phyloP scores from a whole-genome alignment of 2,113 vertebrate genomes.

The Grus americana region DNA sequence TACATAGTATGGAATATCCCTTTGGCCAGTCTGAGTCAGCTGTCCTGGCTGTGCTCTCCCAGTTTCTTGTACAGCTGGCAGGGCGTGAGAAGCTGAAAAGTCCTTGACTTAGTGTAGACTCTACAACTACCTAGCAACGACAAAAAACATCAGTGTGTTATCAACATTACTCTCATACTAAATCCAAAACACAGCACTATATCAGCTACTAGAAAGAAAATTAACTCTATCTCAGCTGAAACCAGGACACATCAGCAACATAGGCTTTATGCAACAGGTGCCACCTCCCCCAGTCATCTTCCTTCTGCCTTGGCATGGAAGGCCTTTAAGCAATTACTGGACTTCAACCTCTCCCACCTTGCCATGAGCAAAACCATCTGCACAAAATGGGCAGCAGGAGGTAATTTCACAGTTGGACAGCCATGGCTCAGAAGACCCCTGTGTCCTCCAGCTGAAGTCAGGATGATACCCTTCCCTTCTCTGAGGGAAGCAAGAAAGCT shows the following conservation, averaged over 20 bases:
- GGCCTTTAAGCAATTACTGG: not conserved
- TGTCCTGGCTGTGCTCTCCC: too few relatives aligned
- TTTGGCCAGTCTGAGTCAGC: too few relatives aligned
- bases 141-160: too few relatives aligned
- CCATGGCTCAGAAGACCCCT: not conserved
- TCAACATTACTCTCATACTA: too few relatives aligned
- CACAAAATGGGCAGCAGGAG: not conserved
- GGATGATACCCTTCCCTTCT: not conserved
- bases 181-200: too few relatives aligned
- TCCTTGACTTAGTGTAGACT: too few relatives aligned
- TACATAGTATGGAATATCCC: too few relatives aligned
- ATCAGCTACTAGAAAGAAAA: too few relatives aligned
- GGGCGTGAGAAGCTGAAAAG: too few relatives aligned
- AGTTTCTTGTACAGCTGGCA: too few relatives aligned
- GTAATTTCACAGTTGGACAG: not conserved
- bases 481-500: not conserved
- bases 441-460: not conserved
- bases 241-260: not conserved
- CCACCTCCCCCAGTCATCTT: not conserved
- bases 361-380: not conserved
- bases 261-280: not conserved
- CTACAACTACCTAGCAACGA: too few relatives aligned
- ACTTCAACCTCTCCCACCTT: not conserved
- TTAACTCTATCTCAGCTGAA: too few relatives aligned
- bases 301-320: not conserved